A percentile compares a stretch with the other conserved stretches of the same genome.
These are phyloP conservation scores for Drosophila lacertosa DNA, from an alignment of 1,140 invertebrate species.

Conservation along the genomic window DNA sequence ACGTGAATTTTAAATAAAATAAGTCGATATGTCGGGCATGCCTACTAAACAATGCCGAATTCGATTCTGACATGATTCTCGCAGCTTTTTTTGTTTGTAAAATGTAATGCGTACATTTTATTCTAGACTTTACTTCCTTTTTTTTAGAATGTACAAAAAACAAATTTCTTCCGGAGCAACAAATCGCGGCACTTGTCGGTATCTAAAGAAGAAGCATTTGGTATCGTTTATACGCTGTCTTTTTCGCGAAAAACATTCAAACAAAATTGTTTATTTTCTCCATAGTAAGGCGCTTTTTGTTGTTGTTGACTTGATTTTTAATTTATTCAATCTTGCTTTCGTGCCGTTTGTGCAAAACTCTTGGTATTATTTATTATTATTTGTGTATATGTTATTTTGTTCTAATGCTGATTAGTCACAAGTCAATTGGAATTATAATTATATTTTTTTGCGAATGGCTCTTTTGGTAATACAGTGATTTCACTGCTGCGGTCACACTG, in stretches of 20 bases:
- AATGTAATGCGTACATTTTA: conserved; percentile 17
- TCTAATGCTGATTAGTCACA: not conserved
- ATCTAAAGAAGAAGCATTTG: conserved; percentile 45
- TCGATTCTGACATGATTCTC: conserved; percentile 36
- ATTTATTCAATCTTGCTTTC: no score
- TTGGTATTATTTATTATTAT: no score
- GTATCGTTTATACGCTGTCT: conserved; percentile 28
- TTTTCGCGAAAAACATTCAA: conserved; percentile 1
- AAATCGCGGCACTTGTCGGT: conserved; percentile 55
- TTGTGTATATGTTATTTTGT: no score
- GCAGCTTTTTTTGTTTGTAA: conserved; percentile 15
- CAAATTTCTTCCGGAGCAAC: conserved; percentile 48
- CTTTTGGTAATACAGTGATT: conserved; percentile 1
- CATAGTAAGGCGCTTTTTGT: no score
- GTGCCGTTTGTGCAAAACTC: no score
- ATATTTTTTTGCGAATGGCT: conserved; percentile 10
- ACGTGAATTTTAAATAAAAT: conserved; percentile 72
- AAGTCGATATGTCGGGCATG: conserved; percentile 21
- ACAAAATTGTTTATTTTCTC: not conserved
- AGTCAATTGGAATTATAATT: conserved; percentile 4
- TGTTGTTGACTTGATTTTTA: not conserved
- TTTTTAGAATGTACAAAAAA: conserved; percentile 31
- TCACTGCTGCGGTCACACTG: conserved; percentile 7
- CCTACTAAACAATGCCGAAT: conserved; percentile 49
- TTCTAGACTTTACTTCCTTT: conserved; percentile 14